Percentiles rank a stretch among this genome's conserved stretches.
phyloP scores from a whole-genome alignment of 2,888 invertebrate species.

The Dexiosoma caninum region DNA sequence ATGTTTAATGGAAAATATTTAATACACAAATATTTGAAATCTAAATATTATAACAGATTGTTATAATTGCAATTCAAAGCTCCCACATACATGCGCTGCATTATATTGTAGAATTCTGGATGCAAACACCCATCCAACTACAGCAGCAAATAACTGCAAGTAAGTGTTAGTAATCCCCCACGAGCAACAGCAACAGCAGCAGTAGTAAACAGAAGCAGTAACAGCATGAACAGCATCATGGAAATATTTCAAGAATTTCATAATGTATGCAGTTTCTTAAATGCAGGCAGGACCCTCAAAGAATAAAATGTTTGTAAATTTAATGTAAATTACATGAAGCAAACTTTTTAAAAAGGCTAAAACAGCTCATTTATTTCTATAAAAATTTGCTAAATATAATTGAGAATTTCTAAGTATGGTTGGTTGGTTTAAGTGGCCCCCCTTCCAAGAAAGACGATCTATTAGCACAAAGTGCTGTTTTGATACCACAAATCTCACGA shows the following conservation, averaged over 20 bases:
- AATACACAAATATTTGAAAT: constrained; percentile 43
- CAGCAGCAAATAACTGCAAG: neutral
- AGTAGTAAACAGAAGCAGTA: too few species aligned
- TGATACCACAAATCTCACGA: too few species aligned
- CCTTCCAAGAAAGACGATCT: too few species aligned
- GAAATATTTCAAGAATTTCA: constrained; percentile 21
- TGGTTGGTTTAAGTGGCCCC: too few species aligned
- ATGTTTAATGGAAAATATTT: constrained; percentile 42
- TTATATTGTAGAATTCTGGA: neutral
- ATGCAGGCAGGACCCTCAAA: constrained; percentile 6
- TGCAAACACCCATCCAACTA: neutral
- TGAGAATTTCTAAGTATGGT: too few species aligned
- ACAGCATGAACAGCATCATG: constrained; percentile 11
- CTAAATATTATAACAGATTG: constrained; percentile 54
- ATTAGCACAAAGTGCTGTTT: too few species aligned
- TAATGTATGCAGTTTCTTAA: constrained; percentile 31
- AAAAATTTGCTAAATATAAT: too few species aligned
- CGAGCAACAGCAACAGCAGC: neutral
- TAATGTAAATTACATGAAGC: too few species aligned
- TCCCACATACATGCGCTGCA: neutral
- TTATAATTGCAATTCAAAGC: constrained; percentile 53
- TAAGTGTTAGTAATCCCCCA: constrained; percentile 47
- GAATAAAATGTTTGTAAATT: neutral
- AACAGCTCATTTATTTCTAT: too few species aligned
- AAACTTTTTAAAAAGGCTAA: too few species aligned